Evolutionary conservation across 2,113 vertebrate genomes (phyloP).

Genomic region (Odobenus rosmarus): DNA sequence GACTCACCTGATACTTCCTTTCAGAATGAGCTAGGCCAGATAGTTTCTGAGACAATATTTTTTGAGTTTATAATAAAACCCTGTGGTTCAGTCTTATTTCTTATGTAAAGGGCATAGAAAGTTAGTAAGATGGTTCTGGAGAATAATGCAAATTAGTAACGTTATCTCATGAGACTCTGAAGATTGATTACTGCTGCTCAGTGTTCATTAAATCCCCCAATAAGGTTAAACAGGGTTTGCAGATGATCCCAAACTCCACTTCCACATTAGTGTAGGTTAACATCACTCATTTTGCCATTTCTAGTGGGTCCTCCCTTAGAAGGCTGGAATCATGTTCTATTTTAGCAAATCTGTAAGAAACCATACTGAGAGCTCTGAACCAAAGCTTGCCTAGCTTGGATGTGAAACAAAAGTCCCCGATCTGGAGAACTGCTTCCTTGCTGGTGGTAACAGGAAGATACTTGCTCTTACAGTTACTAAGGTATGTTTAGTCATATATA

Average conservation of each 20-base stretch:
- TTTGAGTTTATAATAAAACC: neutral
- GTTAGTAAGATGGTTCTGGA: neutral
- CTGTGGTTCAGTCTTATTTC: neutral
- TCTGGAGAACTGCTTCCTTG: neutral
- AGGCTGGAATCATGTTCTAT: neutral
- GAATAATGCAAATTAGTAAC: neutral
- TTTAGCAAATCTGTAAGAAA: neutral
- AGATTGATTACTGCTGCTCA: neutral
- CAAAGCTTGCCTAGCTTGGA: neutral
- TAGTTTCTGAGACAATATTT: neutral
- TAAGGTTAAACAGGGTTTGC: neutral
- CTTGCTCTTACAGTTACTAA: neutral
- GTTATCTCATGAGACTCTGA: neutral
- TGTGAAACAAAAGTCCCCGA: neutral
- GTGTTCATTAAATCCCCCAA: neutral
- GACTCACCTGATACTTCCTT: neutral
- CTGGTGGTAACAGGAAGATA: neutral
- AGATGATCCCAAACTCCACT: neutral
- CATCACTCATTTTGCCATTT: neutral
- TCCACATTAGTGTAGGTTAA: neutral
- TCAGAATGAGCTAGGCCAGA: neutral
- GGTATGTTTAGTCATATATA: no score
- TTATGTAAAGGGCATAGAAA: neutral
- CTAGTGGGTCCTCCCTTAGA: neutral
- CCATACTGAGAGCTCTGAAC: neutral